These are phyloP conservation scores for Girardinichthys multiradiatus DNA, from an alignment of 2,113 vertebrate species.

Conservation along the genomic window DNA sequence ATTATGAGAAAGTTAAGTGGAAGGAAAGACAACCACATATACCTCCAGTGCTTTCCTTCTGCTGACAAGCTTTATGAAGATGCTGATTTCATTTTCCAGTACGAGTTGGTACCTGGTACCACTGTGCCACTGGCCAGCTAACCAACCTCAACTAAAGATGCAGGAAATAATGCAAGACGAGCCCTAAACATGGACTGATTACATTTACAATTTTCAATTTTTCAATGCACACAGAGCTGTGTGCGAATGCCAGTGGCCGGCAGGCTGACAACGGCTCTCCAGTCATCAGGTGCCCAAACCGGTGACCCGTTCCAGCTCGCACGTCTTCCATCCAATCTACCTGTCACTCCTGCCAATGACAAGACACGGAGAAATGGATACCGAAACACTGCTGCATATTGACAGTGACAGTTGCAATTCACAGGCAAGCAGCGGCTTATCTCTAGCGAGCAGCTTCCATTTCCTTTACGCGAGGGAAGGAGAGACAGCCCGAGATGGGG, in stretches of 20 bases:
- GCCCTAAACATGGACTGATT: no score
- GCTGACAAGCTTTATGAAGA: no score
- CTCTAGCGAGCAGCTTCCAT: constrained; percentile 73
- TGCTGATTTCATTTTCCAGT: no score
- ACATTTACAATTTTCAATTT: no score
- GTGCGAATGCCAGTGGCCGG: constrained; percentile 54
- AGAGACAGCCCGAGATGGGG: constrained; percentile 49
- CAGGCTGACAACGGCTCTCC: constrained; percentile 51
- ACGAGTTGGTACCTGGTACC: no score
- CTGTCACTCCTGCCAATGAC: constrained; percentile 73
- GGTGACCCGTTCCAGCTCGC: constrained; percentile 67
- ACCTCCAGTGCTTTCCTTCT: no score
- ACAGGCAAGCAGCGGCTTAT: constrained; percentile 71
- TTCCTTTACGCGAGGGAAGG: constrained; percentile 57
- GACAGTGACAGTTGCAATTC: constrained; percentile 74
- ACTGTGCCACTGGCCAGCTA: no score
- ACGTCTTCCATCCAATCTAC: constrained; percentile 70
- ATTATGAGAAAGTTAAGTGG: no score
- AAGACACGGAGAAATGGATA: constrained; percentile 67
- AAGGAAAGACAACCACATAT: neutral
- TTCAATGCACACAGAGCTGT: constrained; percentile 40
- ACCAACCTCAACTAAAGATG: no score
- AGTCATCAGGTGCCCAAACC: constrained; percentile 48
- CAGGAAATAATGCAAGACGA: no score
- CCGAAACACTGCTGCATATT: constrained; percentile 52